Percentiles rank a stretch among this genome's conserved stretches.
These are phyloP conservation scores for Drosophila leonis DNA, from an alignment of 2,888 invertebrate genomes.

Conservation along the genomic window DNA sequence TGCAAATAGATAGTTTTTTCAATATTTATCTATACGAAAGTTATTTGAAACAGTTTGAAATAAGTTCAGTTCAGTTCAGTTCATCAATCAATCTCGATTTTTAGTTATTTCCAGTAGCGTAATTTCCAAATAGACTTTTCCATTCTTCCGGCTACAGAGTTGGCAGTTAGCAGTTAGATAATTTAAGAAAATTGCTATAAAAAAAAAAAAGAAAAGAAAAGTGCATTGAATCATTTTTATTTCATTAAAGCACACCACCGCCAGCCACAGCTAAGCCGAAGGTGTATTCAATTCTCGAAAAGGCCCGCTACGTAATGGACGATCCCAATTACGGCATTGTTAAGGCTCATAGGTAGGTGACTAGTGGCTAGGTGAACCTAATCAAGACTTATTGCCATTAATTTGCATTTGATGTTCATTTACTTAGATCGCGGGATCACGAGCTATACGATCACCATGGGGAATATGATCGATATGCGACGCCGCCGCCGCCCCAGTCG, in stretches of 20 bases:
- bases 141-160: background rate
- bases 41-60: background rate
- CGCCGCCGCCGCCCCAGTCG: conserved; percentile 82
- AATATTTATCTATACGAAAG: background rate
- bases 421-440: conserved; percentile 82
- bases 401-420: background rate
- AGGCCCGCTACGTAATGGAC: conserved; percentile 93
- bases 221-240: conserved; percentile 2
- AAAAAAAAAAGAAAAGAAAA: no score
- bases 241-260: conserved; percentile 79
- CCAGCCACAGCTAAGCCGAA: conserved; percentile 89
- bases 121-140: background rate
- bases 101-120: background rate
- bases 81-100: background rate
- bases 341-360: conserved; percentile 84
- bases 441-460: conserved; percentile 84
- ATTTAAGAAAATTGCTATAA: background rate
- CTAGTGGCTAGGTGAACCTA: background rate
- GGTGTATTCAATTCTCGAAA: conserved; percentile 93
- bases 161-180: background rate
- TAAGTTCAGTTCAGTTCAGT: background rate
- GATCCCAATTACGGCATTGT: conserved; percentile 88
- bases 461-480: conserved; percentile 83
- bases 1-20: background rate
- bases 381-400: background rate